phyloP scores from a whole-genome alignment of 1,140 invertebrate genomes.

The Aphidius ervi region DNA sequence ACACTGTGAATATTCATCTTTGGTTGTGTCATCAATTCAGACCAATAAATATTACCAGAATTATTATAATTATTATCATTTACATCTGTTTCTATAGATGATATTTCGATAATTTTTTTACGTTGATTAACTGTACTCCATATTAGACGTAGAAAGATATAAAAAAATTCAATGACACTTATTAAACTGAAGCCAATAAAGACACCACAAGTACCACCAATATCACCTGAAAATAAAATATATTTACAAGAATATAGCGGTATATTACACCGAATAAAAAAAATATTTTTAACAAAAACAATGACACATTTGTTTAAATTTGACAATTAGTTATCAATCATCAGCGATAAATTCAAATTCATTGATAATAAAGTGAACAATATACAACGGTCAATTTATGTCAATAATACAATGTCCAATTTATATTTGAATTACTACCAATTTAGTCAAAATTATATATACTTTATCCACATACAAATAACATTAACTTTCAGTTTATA shows the following conservation, averaged over 20 bases:
- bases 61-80: conserved; percentile 4
- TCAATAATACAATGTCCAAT: too few relatives aligned
- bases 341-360: too few relatives aligned
- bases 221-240: conserved; percentile 50
- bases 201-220: conserved; percentile 60
- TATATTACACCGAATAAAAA: neutral
- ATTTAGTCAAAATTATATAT: too few relatives aligned
- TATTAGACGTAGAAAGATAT: conserved; percentile 49
- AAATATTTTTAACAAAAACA: conserved; percentile 10
- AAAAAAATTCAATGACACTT: conserved; percentile 56
- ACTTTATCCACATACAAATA: too few relatives aligned
- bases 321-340: too few relatives aligned
- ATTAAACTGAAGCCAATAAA: conserved; percentile 62
- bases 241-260: too few relatives aligned
- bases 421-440: too few relatives aligned
- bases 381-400: too few relatives aligned
- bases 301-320: too few relatives aligned
- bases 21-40: conserved; percentile 25
- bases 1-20: conserved; percentile 4
- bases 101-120: neutral
- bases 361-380: too few relatives aligned
- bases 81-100: neutral
- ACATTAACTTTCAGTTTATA: too few relatives aligned
- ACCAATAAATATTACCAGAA: conserved; percentile 31
- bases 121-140: conserved; percentile 13